Evolutionary conservation across 92 coral and sea anemone genomes (phyloP).

Genomic region (Plumapathes pennacea): DNA sequence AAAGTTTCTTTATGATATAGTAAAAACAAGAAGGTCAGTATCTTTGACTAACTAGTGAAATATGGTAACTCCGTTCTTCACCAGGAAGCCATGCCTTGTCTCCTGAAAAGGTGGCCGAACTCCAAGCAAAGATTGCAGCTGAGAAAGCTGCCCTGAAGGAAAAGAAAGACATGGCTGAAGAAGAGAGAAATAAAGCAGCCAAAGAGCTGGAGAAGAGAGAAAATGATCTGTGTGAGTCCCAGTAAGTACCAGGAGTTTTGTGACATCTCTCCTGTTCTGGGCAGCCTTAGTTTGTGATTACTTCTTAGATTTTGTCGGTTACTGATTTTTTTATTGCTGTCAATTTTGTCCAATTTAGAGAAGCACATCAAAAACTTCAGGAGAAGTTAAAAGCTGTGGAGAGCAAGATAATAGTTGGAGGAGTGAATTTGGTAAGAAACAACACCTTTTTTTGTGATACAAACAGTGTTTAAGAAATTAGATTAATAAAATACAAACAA

Average conservation of each 20-base stretch:
- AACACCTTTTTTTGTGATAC: too few species aligned
- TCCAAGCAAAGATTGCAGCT: constrained; percentile 88
- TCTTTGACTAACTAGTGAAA: background rate
- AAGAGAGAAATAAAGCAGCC: constrained; percentile 86
- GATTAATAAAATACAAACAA: too few species aligned
- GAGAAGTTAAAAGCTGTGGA: constrained; percentile 93
- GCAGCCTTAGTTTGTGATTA: background rate
- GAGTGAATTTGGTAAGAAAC: constrained; percentile 98
- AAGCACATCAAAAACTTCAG: constrained; percentile 86
- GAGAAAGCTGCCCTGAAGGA: constrained; percentile 75
- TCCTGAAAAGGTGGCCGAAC: constrained; percentile 95
- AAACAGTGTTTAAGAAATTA: too few species aligned
- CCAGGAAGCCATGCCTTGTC: constrained; percentile 60
- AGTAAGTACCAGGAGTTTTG: constrained; percentile 50
- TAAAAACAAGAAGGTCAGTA: background rate
- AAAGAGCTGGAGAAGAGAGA: constrained; percentile 92
- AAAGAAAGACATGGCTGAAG: constrained; percentile 96
- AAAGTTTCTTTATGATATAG: background rate
- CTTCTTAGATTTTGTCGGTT: too few species aligned
- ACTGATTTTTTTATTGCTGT: too few species aligned
- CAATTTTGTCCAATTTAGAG: constrained; percentile 35
- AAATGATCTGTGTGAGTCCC: constrained; percentile 71
- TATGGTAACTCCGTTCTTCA: background rate
- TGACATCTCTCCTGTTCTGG: background rate
- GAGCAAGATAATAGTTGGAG: constrained; percentile 98